Base-by-base conservation (phyloP, 1,140 invertebrate species). In the Spodoptera litura region DNA sequence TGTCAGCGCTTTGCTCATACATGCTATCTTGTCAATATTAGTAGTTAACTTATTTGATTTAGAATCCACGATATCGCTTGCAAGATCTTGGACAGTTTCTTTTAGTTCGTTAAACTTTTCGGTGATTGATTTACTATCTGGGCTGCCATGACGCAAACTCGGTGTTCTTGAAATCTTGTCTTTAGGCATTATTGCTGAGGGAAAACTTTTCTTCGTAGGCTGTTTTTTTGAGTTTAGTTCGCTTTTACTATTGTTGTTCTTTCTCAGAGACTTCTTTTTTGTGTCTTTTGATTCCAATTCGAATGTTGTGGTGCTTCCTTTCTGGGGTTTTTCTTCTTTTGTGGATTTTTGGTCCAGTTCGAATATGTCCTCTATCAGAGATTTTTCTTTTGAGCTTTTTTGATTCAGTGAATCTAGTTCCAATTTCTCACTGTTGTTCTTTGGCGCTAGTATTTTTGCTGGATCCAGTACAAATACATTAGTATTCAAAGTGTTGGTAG, bases 11-110 rank as follows among this genome's bases (percentile, higher is more conserved):
- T 88, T 89, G 76, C 92, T 93, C 90, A 94, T 93, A 10, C 80
- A 81, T 2, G 89, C 81, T 79, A 94, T 94, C 88, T 92, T 94
- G 68, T 91, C 83, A 25, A 94, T 92, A 74, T 93, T 92, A 52
- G 71, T 89, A 15, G 85, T 81, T 56, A 90, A 51, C 3, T 64
- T 71, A 20, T 88, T 84, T 13, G 83, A 78, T 10, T 85, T 79
- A 31, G 85, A 68, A 9, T 76, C 56, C 38, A 81, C 78, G 31
- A 84, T 49, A 31, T 82, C 83, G 15, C 81, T 75, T n/a, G 87
- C 76, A 12, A 89, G 75, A 71, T 79, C 49, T 51, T 81, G 84
- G 6, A 88, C 81, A 9, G 85, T 80, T 11, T 83, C 81, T 31
- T 79, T 84, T 12, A 89, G 52, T 72, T 88, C 81, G 25, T 86